Conservation (phyloP, 2,888 invertebrate genomes). For the Melipona bicolor region DNA sequence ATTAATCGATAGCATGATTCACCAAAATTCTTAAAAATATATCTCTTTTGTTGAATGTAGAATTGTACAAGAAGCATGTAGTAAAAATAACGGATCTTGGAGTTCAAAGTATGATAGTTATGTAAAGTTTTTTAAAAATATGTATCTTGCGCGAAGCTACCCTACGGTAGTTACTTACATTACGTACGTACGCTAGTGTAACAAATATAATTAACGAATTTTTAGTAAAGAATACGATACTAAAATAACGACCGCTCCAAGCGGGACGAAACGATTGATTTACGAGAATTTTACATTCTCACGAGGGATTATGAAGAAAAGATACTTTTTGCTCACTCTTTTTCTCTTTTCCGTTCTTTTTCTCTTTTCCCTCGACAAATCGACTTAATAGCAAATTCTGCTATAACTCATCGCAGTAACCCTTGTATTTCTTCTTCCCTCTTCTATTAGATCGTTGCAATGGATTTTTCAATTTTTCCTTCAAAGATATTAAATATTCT, state of each 20-base stretch:
- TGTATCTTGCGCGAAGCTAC: neutral
- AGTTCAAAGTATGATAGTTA: neutral
- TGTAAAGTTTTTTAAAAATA: neutral
- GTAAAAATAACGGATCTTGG: neutral
- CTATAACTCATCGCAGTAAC: neutral
- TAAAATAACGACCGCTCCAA: conserved; percentile 11
- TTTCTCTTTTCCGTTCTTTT: neutral
- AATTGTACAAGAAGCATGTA: too few species aligned
- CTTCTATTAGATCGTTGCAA: neutral
- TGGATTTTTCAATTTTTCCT: neutral
- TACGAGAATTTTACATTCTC: conserved; percentile 7
- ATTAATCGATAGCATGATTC: conserved; percentile 13
- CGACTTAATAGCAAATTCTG: neutral
- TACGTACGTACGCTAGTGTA: neutral
- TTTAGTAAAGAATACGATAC: conserved; percentile 8
- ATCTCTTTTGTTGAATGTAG: neutral
- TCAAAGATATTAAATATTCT: neutral
- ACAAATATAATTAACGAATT: conserved; percentile 1
- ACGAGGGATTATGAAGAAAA: conserved; percentile 1
- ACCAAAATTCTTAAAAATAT: neutral
- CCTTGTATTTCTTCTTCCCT: neutral
- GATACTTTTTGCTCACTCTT: conserved; percentile 1
- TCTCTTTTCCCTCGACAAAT: neutral
- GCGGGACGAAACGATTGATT: conserved; percentile 8
- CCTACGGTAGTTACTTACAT: too few species aligned